Conservation (phyloP, 2,888 invertebrate genomes). For the Hyposoter dolosus region DNA sequence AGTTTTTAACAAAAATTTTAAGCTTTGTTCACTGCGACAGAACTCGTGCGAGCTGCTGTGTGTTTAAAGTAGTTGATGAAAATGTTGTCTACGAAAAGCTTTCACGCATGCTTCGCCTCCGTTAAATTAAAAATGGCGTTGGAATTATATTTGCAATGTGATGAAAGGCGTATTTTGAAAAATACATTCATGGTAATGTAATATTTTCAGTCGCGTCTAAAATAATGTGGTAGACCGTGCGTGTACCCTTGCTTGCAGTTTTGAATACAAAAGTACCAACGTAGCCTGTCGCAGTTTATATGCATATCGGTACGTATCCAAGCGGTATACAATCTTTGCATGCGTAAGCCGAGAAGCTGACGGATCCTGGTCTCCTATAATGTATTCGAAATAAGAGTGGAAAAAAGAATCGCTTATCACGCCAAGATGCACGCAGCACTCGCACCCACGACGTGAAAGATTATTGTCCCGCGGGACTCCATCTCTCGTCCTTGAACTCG, state of each 20-base stretch:
- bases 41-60: too few species aligned
- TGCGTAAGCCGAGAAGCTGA: constrained; percentile 74
- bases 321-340: constrained; percentile 69
- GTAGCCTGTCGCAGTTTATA: constrained; percentile 79
- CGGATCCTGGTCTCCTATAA: constrained; percentile 73
- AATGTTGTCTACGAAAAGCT: background rate
- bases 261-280: constrained; percentile 70
- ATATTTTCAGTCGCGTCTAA: background rate
- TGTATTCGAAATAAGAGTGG: constrained; percentile 68
- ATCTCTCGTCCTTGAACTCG: constrained; percentile 42
- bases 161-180: background rate
- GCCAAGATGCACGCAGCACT: constrained; percentile 56
- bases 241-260: background rate
- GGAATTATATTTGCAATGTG: background rate
- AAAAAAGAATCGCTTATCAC: constrained; percentile 49
- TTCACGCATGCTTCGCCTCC: background rate
- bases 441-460: constrained; percentile 73
- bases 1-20: background rate
- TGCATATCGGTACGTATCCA: constrained; percentile 74
- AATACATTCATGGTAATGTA: background rate
- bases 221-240: background rate
- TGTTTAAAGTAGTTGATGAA: background rate
- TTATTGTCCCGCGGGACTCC: constrained; percentile 67
- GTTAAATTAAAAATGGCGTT: background rate
- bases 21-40: too few species aligned